Percentiles rank a stretch among this genome's conserved stretches.
Conservation (phyloP, 2,888 invertebrate genomes). For the Microplitis manilae region DNA sequence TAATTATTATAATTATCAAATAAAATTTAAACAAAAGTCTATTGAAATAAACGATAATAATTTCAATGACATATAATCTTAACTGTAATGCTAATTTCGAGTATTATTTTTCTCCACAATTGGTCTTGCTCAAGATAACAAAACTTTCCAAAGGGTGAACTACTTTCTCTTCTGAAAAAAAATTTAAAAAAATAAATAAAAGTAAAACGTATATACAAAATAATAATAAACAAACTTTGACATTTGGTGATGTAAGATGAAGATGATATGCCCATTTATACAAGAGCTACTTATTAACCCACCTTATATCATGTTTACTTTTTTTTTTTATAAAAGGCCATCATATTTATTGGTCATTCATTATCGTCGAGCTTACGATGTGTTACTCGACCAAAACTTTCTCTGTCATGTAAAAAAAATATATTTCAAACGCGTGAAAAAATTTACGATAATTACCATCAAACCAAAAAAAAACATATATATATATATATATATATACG, state of each 20-base stretch:
- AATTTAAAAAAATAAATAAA: no score
- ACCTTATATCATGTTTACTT: background rate
- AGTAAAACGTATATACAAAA: background rate
- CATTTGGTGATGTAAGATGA: background rate
- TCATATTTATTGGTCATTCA: constrained; percentile 45
- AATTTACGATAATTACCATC: no score
- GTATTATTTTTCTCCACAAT: background rate
- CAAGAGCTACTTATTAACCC: background rate
- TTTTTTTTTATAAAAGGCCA: constrained; percentile 41
- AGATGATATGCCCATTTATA: background rate
- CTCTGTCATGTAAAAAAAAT: background rate
- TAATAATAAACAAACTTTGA: background rate
- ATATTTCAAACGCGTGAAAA: background rate
- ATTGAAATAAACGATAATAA: no score
- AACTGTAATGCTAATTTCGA: constrained; percentile 8
- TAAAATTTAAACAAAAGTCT: no score
- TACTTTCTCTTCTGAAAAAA: no score
- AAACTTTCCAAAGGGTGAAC: no score
- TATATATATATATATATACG: no score
- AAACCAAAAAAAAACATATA: no score
- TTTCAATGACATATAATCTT: no score
- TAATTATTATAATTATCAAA: no score
- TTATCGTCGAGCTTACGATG: constrained; percentile 45
- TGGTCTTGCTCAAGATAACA: no score
- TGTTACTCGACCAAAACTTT: constrained; percentile 10